phyloP scores from a whole-genome alignment of 2,888 invertebrate genomes.

The Itoplectis maculator region DNA sequence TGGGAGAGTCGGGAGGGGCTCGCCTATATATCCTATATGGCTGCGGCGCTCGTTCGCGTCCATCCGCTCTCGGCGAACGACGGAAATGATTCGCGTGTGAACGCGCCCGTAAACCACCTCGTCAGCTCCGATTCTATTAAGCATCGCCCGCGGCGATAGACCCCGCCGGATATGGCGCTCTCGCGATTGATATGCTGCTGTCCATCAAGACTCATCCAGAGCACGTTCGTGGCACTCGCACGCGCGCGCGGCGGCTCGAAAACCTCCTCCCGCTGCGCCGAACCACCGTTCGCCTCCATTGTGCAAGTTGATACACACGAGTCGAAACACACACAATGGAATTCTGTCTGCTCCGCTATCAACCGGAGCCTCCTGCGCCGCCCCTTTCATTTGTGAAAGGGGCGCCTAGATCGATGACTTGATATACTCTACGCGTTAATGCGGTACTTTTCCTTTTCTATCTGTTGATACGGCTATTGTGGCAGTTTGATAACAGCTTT shows the following conservation, averaged over 20 bases:
- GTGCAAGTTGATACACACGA: conserved; percentile 63
- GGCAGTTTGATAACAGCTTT: background rate
- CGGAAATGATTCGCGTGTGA: conserved; percentile 73
- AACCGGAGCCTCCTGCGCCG: conserved; percentile 11
- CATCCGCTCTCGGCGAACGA: conserved; percentile 62
- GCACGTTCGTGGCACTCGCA: conserved; percentile 38
- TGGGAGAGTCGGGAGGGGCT: conserved; percentile 40
- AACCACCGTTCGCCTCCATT: conserved; percentile 62
- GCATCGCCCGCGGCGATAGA: conserved; percentile 69
- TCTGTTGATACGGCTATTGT: background rate
- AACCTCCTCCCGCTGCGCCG: conserved; percentile 27
- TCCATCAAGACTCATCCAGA: conserved; percentile 61
- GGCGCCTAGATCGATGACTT: conserved; percentile 13
- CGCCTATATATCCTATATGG: background rate
- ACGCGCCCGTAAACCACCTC: conserved; percentile 71
- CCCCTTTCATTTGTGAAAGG: background rate
- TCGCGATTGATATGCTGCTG: conserved; percentile 70
- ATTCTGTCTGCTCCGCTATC: conserved; percentile 35
- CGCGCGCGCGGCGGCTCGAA: conserved; percentile 34
- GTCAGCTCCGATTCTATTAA: conserved; percentile 72
- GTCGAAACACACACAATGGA: conserved; percentile 34
- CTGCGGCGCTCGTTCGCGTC: conserved; percentile 37
- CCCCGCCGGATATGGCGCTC: conserved; percentile 67
- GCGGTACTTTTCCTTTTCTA: background rate
- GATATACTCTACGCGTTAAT: background rate